These are phyloP conservation scores for Chrysomallon squamiferum DNA, from an alignment of 1,140 invertebrate genomes.

Conservation along the genomic window DNA sequence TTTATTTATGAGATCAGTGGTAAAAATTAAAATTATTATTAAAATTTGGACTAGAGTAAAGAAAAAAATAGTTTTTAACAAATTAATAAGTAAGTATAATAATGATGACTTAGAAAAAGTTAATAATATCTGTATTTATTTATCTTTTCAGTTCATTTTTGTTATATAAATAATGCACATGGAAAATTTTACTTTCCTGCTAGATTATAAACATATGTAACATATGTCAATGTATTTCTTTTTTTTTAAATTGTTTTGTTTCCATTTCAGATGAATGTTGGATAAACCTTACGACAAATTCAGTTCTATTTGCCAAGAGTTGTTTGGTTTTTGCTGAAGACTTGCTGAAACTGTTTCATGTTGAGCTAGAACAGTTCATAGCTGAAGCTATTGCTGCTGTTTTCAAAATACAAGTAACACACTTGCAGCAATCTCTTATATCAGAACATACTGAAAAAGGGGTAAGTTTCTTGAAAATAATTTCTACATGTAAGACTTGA, in stretches of 20 bases:
- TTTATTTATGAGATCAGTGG: not conserved
- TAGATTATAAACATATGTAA: too few species aligned
- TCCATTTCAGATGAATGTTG: slow-evolving; percentile 69
- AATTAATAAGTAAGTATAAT: not conserved
- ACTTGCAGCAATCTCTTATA: slow-evolving; percentile 70
- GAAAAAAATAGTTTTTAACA: not conserved
- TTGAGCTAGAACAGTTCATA: slow-evolving; percentile 72
- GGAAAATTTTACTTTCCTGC: too few species aligned
- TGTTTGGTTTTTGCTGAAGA: slow-evolving; percentile 74
- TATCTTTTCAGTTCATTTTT: too few species aligned
- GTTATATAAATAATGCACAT: too few species aligned
- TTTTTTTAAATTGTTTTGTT: too few species aligned
- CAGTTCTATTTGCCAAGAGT: slow-evolving; percentile 74
- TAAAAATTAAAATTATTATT: not conserved
- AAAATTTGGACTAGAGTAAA: not conserved
- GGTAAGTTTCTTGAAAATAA: slow-evolving; percentile 62
- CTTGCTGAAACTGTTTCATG: slow-evolving; percentile 72
- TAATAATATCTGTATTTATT: too few species aligned
- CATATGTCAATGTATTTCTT: too few species aligned
- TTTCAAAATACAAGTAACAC: slow-evolving; percentile 72
- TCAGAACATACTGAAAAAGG: slow-evolving; percentile 68
- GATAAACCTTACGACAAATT: slow-evolving; percentile 76
- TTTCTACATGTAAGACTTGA: not conserved
- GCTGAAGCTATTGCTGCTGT: slow-evolving; percentile 72
- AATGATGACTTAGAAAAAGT: too few species aligned